A percentile compares a stretch with the other conserved stretches of the same genome.
Conservation (phyloP, 2,797 vertebrate species). For the Dendrocincla tyrannina region DNA sequence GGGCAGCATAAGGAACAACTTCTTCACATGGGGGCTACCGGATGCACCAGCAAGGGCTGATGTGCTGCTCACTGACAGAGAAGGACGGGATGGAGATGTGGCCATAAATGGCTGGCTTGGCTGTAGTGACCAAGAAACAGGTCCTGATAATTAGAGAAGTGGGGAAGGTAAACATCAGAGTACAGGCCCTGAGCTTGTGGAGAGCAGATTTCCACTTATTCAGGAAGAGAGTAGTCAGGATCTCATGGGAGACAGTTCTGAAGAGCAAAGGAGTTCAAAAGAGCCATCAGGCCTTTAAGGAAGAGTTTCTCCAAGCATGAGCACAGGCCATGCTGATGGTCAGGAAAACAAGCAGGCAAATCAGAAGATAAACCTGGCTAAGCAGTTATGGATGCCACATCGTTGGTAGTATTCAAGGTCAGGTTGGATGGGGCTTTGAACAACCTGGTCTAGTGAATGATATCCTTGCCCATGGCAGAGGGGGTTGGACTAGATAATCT, state of each 20-base stretch:
- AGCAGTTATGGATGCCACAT: not conserved
- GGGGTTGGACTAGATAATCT: no score
- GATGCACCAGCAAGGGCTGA: not conserved
- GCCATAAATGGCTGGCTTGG: not conserved
- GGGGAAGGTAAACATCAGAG: not conserved
- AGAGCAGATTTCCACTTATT: not conserved
- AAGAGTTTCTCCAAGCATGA: not conserved
- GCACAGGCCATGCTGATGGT: not conserved
- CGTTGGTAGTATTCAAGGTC: not conserved
- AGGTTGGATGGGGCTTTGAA: not conserved
- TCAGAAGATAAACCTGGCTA: no score
- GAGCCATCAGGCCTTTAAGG: not conserved
- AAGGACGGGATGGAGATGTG: not conserved
- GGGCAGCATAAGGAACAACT: not conserved
- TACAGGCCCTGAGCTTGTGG: no score
- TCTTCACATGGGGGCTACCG: not conserved
- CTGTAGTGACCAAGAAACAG: not conserved
- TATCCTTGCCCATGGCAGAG: not conserved
- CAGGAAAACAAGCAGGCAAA: not conserved
- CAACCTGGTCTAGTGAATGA: not conserved
- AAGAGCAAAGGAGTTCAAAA: not conserved
- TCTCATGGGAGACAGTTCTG: not conserved
- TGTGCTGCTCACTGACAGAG: not conserved
- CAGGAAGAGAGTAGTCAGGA: no score
- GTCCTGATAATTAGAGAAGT: not conserved